These are phyloP conservation scores for Drosophila macrospina DNA, from an alignment of 2,888 invertebrate genomes.

Conservation along the genomic window DNA sequence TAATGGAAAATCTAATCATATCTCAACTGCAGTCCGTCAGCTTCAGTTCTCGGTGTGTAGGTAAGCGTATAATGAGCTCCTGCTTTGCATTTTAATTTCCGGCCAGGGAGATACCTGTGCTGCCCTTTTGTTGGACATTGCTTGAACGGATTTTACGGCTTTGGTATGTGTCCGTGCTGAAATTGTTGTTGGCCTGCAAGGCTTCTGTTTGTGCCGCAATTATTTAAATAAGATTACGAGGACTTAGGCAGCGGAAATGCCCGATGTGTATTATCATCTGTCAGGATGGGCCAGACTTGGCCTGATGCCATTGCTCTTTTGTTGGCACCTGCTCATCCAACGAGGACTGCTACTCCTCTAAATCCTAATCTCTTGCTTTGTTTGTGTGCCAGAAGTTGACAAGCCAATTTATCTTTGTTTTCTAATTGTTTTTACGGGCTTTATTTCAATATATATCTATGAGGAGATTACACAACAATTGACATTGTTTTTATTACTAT, in stretches of 20 bases:
- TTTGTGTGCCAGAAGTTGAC: slow-evolving; percentile 45
- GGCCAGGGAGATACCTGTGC: slow-evolving; percentile 39
- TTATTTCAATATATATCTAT: slow-evolving; percentile 6
- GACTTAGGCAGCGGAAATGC: slow-evolving; percentile 74
- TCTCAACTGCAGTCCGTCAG: slow-evolving; percentile 18
- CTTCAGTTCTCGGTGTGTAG: slow-evolving; percentile 44
- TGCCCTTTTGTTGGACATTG: slow-evolving; percentile 30
- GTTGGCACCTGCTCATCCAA: slow-evolving; percentile 18
- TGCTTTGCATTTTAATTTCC: slow-evolving; percentile 81
- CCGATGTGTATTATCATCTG: slow-evolving; percentile 52
- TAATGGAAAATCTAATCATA: slow-evolving; percentile 6
- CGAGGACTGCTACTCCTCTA: slow-evolving; percentile 4
- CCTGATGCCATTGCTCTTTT: slow-evolving; percentile 44
- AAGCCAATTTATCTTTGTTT: slow-evolving; percentile 44
- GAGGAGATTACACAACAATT: slow-evolving; percentile 24
- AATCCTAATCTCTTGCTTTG: slow-evolving; percentile 3
- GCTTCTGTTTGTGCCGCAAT: slow-evolving; percentile 67
- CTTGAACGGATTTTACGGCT: slow-evolving; percentile 38
- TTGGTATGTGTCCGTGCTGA: slow-evolving; percentile 39
- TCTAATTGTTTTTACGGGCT: slow-evolving; percentile 37
- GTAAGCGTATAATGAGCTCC: slow-evolving; percentile 73
- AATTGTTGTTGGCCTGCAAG: slow-evolving; percentile 20
- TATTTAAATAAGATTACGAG: slow-evolving; percentile 79
- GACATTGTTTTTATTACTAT: slow-evolving; percentile 3
- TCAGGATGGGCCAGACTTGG: slow-evolving; percentile 14